phyloP scores from a whole-genome alignment of 1,140 invertebrate genomes.

The Drosophila sulfurigaster region DNA sequence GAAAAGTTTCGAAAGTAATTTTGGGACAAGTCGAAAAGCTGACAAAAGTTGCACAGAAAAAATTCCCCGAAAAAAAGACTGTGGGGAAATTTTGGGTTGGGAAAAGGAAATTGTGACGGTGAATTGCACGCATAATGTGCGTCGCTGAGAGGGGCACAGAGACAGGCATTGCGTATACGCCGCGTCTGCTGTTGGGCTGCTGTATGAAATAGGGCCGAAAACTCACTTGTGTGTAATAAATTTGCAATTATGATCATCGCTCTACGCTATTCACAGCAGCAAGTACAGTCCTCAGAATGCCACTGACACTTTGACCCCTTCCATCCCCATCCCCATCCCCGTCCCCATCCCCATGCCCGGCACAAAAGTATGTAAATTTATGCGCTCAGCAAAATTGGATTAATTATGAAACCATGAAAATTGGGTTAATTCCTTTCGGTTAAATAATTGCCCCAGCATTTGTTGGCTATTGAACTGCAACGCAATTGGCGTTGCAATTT shows the following conservation, averaged over 20 bases:
- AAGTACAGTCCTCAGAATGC: not conserved
- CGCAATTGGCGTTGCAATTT: slow-evolving; percentile 5
- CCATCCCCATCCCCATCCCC: not conserved
- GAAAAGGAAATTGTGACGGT: not conserved
- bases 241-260: slow-evolving; percentile 78
- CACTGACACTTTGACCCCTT: too few species aligned
- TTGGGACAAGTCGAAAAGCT: slow-evolving; percentile 20
- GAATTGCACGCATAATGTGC: not conserved
- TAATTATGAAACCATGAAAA: slow-evolving; percentile 82
- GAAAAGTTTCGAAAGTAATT: not conserved
- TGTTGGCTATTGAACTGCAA: slow-evolving; percentile 47
- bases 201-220: slow-evolving; percentile 3
- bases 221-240: slow-evolving; percentile 74
- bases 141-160: not conserved
- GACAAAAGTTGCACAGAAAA: not conserved
- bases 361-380: slow-evolving; percentile 43
- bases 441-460: slow-evolving; percentile 67
- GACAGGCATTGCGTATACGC: slow-evolving; percentile 32
- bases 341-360: not conserved
- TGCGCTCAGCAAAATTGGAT: slow-evolving; percentile 72
- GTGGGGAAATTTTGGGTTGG: not conserved
- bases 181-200: not conserved
- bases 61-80: not conserved
- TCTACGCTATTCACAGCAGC: slow-evolving; percentile 12
- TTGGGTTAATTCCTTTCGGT: slow-evolving; percentile 77